Conservation (phyloP, 2,113 vertebrate genomes). For the Columba livia region DNA sequence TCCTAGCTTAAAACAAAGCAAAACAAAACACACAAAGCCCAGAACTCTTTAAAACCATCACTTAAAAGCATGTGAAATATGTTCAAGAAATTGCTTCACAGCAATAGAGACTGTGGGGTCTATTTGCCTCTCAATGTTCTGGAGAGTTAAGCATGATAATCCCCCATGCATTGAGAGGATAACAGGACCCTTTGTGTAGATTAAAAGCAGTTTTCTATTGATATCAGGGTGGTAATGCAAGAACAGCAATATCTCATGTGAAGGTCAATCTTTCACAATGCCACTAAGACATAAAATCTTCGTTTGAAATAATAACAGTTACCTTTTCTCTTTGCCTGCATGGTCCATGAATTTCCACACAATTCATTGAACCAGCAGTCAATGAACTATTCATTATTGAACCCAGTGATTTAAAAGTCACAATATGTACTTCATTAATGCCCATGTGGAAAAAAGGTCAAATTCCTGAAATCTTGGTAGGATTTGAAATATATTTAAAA, state of each 20-base stretch:
- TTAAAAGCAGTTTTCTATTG: constrained; percentile 76
- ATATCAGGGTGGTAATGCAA: constrained; percentile 67
- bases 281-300: constrained; percentile 77
- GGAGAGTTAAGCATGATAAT: constrained; percentile 64
- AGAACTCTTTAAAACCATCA: background rate
- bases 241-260: constrained; percentile 68
- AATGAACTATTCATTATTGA: constrained; percentile 72
- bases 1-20: background rate
- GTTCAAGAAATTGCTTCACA: constrained; percentile 32
- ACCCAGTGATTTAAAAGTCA: constrained; percentile 62
- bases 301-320: constrained; percentile 79
- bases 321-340: constrained; percentile 70
- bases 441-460: background rate
- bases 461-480: background rate
- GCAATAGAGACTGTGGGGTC: background rate
- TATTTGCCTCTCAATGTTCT: constrained; percentile 43
- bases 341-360: constrained; percentile 75
- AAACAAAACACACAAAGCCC: background rate
- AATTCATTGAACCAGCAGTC: constrained; percentile 73
- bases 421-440: constrained; percentile 67
- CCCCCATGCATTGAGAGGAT: constrained; percentile 64
- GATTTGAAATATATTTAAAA: background rate
- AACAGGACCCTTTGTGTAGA: constrained; percentile 66
- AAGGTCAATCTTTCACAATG: constrained; percentile 79
- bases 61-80: constrained; percentile 1